phyloP scores from a whole-genome alignment of 2,888 invertebrate species.

The Dynastes tityus region DNA sequence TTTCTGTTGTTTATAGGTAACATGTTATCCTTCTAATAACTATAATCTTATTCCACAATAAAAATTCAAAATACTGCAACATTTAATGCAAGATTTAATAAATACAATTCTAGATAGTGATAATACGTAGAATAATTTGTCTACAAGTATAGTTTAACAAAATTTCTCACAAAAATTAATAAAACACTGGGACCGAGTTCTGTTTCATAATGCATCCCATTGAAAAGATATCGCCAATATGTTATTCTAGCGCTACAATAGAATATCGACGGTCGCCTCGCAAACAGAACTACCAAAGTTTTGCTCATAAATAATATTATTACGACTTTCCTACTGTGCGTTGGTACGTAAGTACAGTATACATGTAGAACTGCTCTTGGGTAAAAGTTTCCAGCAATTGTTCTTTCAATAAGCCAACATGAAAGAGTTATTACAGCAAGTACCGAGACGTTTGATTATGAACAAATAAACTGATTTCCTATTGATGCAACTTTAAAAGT shows the following conservation, averaged over 20 bases:
- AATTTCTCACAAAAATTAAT: no score
- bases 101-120: no score
- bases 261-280: constrained; percentile 7
- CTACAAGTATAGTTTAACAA: no score
- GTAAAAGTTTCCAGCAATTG: constrained; percentile 49
- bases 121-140: no score
- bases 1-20: no score
- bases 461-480: constrained; percentile 16
- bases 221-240: constrained; percentile 4
- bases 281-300: constrained; percentile 31
- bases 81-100: no score
- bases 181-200: no score
- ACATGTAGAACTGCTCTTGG: constrained; percentile 43
- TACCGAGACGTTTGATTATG: neutral
- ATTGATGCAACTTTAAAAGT: no score
- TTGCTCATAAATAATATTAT: constrained; percentile 32
- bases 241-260: constrained; percentile 15
- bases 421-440: constrained; percentile 44
- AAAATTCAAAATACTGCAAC: no score
- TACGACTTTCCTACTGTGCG: constrained; percentile 30
- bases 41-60: no score
- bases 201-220: neutral
- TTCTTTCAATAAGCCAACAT: constrained; percentile 42
- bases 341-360: constrained; percentile 15
- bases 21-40: no score